Conservation (phyloP, 2,113 vertebrate species). For the Tapirus terrestris region DNA sequence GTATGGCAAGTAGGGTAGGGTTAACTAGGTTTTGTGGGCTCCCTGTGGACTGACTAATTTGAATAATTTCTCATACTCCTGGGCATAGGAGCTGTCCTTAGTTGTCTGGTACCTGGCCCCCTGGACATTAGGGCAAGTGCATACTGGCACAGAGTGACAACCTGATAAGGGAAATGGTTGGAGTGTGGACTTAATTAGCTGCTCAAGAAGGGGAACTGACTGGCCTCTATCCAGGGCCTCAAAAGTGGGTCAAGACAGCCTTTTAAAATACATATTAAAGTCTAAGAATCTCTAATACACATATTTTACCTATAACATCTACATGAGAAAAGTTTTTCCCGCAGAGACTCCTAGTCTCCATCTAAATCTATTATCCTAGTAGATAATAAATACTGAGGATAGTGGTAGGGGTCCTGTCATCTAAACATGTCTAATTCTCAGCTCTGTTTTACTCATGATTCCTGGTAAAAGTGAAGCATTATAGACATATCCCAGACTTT, state of each 20-base stretch:
- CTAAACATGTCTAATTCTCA: neutral
- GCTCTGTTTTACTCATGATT: neutral
- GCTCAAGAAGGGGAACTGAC: neutral
- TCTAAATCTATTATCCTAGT: neutral
- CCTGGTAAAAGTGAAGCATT: neutral
- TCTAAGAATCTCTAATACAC: neutral
- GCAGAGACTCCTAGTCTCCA: neutral
- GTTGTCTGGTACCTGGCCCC: neutral
- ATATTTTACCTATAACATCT: neutral
- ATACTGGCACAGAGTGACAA: neutral
- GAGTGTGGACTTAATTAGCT: neutral
- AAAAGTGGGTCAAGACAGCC: neutral
- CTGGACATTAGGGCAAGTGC: neutral
- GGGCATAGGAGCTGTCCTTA: neutral
- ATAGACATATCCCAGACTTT: neutral
- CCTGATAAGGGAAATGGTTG: neutral
- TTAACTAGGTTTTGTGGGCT: neutral
- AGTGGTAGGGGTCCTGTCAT: neutral
- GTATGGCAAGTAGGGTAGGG: neutral
- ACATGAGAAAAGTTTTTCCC: neutral
- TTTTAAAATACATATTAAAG: neutral
- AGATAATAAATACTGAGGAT: neutral
- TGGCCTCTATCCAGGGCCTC: neutral
- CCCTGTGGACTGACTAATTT: neutral
- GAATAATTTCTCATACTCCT: neutral